These are phyloP conservation scores for Corbicula japonica DNA, from an alignment of 2,888 invertebrate species.

Conservation along the genomic window DNA sequence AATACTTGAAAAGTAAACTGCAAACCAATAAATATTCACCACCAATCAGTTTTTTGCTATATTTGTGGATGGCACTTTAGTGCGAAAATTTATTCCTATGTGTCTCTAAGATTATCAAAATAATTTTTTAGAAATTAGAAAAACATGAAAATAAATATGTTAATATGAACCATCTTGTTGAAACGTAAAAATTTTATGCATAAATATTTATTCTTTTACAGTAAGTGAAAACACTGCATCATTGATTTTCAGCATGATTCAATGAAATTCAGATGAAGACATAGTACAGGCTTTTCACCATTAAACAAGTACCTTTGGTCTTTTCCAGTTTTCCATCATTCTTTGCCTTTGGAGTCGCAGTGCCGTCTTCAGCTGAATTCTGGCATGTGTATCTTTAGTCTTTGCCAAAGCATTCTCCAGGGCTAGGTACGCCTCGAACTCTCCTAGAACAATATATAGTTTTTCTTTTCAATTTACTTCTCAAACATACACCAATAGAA, in stretches of 20 bases:
- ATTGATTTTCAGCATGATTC: too few relatives aligned
- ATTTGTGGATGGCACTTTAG: too few relatives aligned
- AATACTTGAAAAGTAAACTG: too few relatives aligned
- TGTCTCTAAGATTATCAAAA: too few relatives aligned
- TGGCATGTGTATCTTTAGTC: conserved; percentile 75
- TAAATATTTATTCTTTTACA: background rate
- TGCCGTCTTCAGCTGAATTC: conserved; percentile 80
- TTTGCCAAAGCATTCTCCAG: conserved; percentile 77
- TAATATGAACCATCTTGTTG: too few relatives aligned
- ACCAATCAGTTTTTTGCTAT: too few relatives aligned
- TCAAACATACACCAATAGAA: too few relatives aligned
- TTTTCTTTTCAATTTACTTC: too few relatives aligned
- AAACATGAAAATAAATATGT: too few relatives aligned
- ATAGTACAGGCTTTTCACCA: background rate
- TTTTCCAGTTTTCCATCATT: conserved; percentile 72
- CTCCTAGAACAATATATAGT: conserved; percentile 65
- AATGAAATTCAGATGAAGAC: background rate
- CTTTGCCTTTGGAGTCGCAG: conserved; percentile 75
- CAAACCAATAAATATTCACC: too few relatives aligned
- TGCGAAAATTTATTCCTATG: too few relatives aligned
- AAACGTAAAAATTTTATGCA: background rate
- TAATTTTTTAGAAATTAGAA: too few relatives aligned
- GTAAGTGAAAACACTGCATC: background rate
- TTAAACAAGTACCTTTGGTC: conserved; percentile 53
- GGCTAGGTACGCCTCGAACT: conserved; percentile 79